These are phyloP conservation scores for Caenorhabditis drosophilae DNA, from an alignment of 2,888 invertebrate species.

Conservation along the genomic window DNA sequence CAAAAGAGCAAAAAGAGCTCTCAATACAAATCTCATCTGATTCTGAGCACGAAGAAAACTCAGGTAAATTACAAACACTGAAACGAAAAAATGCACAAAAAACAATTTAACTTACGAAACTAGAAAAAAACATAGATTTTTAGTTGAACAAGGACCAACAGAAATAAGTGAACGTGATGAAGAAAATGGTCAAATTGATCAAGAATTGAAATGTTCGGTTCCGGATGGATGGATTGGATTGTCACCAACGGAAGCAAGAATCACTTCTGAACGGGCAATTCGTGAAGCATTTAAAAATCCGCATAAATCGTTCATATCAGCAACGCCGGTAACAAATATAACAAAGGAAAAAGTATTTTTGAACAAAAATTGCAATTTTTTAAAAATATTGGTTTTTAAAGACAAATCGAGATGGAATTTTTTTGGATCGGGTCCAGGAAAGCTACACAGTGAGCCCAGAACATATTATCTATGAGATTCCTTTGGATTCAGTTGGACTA, in stretches of 20 bases:
- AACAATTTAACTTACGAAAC: too few species aligned
- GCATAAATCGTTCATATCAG: not conserved
- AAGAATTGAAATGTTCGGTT: not conserved
- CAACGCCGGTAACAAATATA: constrained; percentile 5
- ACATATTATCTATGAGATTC: constrained; percentile 17
- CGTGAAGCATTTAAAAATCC: constrained; percentile 4
- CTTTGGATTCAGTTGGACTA: constrained; percentile 17
- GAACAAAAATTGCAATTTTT: not conserved
- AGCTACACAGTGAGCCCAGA: not conserved
- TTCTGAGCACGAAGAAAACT: too few species aligned
- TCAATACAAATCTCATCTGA: too few species aligned
- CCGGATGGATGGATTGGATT: not conserved
- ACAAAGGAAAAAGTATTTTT: not conserved
- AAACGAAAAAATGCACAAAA: too few species aligned
- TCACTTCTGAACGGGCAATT: not conserved
- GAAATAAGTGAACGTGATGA: too few species aligned
- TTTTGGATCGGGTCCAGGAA: not conserved
- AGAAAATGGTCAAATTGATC: too few species aligned
- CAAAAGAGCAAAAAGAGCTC: too few species aligned
- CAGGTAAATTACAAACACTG: too few species aligned
- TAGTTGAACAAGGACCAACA: too few species aligned
- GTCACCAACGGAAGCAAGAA: not conserved
- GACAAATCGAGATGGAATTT: not conserved
- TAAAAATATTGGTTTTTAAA: not conserved
- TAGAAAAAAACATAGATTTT: too few species aligned